Conservation (phyloP, 1,140 invertebrate species). For the Dendrolimus punctatus region DNA sequence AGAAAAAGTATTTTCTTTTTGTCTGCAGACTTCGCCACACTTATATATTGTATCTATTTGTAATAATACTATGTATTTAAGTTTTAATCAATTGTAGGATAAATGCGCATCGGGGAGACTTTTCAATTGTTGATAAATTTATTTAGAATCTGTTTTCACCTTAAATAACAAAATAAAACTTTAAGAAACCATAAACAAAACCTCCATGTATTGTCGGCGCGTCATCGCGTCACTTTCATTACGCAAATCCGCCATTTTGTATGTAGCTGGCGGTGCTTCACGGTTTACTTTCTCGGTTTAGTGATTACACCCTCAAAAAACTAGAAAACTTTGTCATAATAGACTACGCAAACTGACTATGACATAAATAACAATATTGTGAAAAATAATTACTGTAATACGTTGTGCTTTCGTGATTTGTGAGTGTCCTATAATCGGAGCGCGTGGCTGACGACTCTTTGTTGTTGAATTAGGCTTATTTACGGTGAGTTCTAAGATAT, state of each 20-base stretch:
- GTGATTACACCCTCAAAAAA: slow-evolving; percentile 60
- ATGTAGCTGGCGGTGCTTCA: slow-evolving; percentile 68
- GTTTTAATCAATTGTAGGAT: no score
- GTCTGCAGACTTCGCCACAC: no score
- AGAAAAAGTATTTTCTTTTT: no score
- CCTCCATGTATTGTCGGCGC: slow-evolving; percentile 48
- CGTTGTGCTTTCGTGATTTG: slow-evolving; percentile 64
- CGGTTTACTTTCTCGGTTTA: slow-evolving; percentile 58
- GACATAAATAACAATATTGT: slow-evolving; percentile 44
- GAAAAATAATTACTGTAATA: slow-evolving; percentile 44
- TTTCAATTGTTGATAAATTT: no score
- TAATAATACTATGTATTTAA: no score
- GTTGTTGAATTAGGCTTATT: slow-evolving; percentile 66
- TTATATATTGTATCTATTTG: no score
- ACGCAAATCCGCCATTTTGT: slow-evolving; percentile 72
- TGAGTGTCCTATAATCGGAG: slow-evolving; percentile 67
- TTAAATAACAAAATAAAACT: no score
- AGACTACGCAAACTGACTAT: slow-evolving; percentile 39
- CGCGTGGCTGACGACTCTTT: slow-evolving; percentile 69
- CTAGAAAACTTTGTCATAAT: slow-evolving; percentile 51
- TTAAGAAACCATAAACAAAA: slow-evolving; percentile 23
- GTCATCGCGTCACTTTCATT: slow-evolving; percentile 70
- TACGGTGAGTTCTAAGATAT: slow-evolving; percentile 54
- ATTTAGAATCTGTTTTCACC: no score
- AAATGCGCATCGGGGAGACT: no score